Base-by-base conservation (phyloP, 2,797 vertebrate species). In the Peromyscus eremicus region DNA sequence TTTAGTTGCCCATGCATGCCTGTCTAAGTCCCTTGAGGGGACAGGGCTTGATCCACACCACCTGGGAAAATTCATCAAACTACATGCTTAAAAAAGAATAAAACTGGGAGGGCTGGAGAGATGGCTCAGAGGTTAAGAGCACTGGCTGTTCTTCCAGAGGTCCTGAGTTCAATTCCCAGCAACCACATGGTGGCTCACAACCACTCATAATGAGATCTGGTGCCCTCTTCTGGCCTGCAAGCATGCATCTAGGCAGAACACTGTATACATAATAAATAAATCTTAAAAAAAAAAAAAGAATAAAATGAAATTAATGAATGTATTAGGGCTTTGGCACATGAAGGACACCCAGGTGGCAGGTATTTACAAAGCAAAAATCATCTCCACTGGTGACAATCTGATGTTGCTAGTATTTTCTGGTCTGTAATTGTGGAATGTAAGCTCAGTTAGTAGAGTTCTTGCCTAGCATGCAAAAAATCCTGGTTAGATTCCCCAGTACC, bases 31-130 rank as follows among this genome's bases (percentile, higher is more conserved):
- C 21, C 52, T 93, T 89, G 79, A 94, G 49, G 77, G 25, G 23
- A 62, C 1, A 75, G 34, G 21, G 23, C 34, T 70, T 80, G 49
- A 73, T n/a, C 34, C n/a, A 82, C 1, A 43, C 11, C 1, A 21
- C 57, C 55, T 87, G 52, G 49, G 9, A 62, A 91, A 94, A 6
- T 40, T 87, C 37, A 17, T 79, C 25, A 11, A 11, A 23, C 27
- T 62, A 37, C 32, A 21, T 55, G 25, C 62, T 94, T 19, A 60
- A 89, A 60, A 89, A 92, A 93, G 79, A 93, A 85, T 27, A 32
- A 95, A 82, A 71, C 0, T 93, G 62, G 37, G n/a, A n/a, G n/a
- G n/a, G n/a, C n/a, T n/a, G n/a, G n/a, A n/a, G n/a, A n/a, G n/a
- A n/a, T n/a, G n/a, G n/a, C n/a, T n/a, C n/a, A n/a, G n/a, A n/a